phyloP scores from a whole-genome alignment of 2,797 vertebrate species.

The Onychomys arenicola region DNA sequence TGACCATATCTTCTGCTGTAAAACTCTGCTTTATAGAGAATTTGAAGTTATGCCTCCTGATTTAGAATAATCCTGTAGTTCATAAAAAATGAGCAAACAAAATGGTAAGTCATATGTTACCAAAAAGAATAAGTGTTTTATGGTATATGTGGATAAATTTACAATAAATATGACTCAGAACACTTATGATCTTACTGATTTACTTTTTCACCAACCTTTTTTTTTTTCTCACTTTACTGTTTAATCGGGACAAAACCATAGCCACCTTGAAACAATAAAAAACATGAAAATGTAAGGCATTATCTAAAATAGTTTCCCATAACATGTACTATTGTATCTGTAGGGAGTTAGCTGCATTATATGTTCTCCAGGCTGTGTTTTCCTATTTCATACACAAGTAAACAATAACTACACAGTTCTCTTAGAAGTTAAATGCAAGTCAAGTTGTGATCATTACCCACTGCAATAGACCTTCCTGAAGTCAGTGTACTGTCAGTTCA shows the following conservation, averaged over 20 bases:
- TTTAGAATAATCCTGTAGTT: neutral
- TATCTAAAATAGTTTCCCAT: slow-evolving; percentile 5
- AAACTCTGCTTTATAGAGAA: slow-evolving; percentile 28
- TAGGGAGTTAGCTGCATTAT: neutral
- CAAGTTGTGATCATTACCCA: slow-evolving; percentile 39
- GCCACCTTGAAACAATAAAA: neutral
- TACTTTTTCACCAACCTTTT: neutral
- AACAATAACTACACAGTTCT: neutral
- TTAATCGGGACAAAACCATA: neutral
- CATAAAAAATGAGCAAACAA: neutral
- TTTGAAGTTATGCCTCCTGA: neutral
- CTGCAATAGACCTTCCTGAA: neutral
- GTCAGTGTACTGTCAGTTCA: slow-evolving; percentile 29
- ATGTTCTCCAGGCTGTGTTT: neutral
- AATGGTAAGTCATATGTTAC: neutral
- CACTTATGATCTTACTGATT: slow-evolving; percentile 15
- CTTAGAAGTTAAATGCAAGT: slow-evolving; percentile 53
- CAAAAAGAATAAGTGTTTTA: neutral
- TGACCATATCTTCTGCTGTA: neutral
- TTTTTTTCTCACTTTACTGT: neutral
- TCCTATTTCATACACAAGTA: slow-evolving; percentile 5
- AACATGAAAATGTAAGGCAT: neutral
- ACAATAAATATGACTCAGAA: neutral
- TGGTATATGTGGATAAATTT: neutral
- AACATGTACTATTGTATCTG: neutral